Evolutionary conservation across 92 coral and sea anemone species (phyloP).

Genomic region (Metridium senile): DNA sequence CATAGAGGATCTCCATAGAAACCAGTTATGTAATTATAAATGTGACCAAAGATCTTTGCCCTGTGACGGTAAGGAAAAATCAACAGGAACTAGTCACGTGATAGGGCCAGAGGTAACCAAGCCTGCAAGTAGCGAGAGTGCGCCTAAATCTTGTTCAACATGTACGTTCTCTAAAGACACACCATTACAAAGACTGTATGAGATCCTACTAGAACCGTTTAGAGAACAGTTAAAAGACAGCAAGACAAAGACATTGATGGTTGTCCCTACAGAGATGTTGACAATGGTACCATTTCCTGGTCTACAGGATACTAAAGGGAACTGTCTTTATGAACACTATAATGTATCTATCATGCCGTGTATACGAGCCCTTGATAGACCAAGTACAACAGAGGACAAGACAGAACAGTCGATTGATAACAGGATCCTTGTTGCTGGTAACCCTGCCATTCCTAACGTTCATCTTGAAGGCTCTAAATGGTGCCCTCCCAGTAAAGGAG

Average conservation of each 20-base stretch:
- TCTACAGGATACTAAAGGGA: slow-evolving; percentile 53
- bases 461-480: slow-evolving; percentile 53
- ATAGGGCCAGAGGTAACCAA: background rate
- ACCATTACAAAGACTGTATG: slow-evolving; percentile 66
- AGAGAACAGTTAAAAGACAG: slow-evolving; percentile 40
- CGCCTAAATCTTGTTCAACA: background rate
- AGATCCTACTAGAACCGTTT: slow-evolving; percentile 58
- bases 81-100: background rate
- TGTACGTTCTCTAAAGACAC: slow-evolving; percentile 16
- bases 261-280: slow-evolving; percentile 64
- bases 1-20: slow-evolving; percentile 58
- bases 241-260: slow-evolving; percentile 25
- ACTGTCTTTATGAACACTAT: slow-evolving; percentile 45
- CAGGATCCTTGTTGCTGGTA: slow-evolving; percentile 71
- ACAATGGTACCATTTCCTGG: slow-evolving; percentile 71
- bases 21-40: slow-evolving; percentile 41
- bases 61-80: background rate
- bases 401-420: background rate
- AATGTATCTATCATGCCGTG: slow-evolving; percentile 66
- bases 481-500: slow-evolving; percentile 58
- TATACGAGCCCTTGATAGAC: slow-evolving; percentile 40
- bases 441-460: slow-evolving; percentile 66
- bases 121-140: background rate
- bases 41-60: slow-evolving; percentile 83
- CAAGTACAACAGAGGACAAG: background rate